phyloP scores from a whole-genome alignment of 2,113 vertebrate genomes.

The Callaeas wilsoni region DNA sequence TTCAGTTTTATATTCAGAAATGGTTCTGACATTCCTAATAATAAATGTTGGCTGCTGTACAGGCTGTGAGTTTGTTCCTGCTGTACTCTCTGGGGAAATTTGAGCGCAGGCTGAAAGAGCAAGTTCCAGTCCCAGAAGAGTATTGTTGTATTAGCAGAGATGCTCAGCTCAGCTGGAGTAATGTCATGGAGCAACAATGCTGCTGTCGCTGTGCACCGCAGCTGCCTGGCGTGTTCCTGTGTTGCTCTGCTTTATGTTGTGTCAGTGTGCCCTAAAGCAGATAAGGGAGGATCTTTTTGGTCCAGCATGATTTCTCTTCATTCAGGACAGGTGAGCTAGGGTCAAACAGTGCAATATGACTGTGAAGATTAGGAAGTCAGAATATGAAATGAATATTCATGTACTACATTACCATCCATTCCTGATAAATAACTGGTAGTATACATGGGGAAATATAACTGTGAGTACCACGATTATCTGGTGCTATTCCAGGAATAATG shows the following conservation, averaged over 20 bases:
- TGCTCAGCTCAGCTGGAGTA: not conserved
- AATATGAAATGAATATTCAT: not conserved
- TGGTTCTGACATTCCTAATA: not conserved
- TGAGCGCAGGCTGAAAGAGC: not conserved
- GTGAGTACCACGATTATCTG: not conserved
- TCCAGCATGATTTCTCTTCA: not conserved
- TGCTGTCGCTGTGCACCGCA: not conserved
- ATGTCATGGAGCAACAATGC: fast-evolving
- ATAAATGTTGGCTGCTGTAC: not conserved
- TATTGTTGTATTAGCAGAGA: not conserved
- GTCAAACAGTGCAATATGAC: not conserved
- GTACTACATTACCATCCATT: not conserved
- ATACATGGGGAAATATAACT: not conserved
- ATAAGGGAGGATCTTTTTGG: not conserved
- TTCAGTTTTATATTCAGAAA: not conserved
- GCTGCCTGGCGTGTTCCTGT: not conserved
- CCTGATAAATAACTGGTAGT: not conserved
- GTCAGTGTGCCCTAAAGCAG: not conserved
- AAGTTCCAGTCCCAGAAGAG: not conserved
- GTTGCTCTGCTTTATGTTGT: not conserved
- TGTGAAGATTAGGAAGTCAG: not conserved
- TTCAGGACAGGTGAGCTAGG: not conserved
- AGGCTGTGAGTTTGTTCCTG: not conserved
- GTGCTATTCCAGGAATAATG: not conserved
- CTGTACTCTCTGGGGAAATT: not conserved